Evolutionary conservation across 2,797 vertebrate genomes (phyloP).

Genomic region (Eospalax fontanierii): DNA sequence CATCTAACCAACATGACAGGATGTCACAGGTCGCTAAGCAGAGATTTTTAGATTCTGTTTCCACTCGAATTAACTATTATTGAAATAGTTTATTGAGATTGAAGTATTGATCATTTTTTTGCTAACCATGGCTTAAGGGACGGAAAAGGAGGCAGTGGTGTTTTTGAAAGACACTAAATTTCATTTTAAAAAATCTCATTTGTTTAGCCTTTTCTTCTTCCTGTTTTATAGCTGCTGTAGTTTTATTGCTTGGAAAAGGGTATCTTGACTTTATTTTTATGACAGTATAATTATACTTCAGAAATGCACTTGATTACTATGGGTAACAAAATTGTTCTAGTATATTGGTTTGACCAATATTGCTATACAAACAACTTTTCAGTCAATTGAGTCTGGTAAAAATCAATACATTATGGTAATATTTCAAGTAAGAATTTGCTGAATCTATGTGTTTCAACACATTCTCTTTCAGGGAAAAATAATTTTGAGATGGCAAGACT

Average conservation of each 20-base stretch:
- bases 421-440: constrained; percentile 92
- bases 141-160: constrained; percentile 81
- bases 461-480: constrained; percentile 80
- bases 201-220: constrained; percentile 83
- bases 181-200: constrained; percentile 90
- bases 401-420: constrained; percentile 96
- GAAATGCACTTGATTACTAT: constrained; percentile 96
- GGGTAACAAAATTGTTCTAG: constrained; percentile 93
- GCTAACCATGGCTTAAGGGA: constrained; percentile 92
- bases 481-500: constrained; percentile 79
- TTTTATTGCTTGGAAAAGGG: constrained; percentile 93
- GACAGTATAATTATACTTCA: constrained; percentile 98
- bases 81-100: constrained; percentile 96
- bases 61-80: constrained; percentile 92
- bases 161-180: constrained; percentile 91
- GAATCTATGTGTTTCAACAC: constrained; percentile 88
- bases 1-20: constrained; percentile 90
- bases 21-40: constrained; percentile 90
- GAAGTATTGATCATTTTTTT: constrained; percentile 95
- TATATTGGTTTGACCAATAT: constrained; percentile 96
- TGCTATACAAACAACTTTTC: constrained; percentile 99
- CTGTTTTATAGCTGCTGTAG: constrained; percentile 90
- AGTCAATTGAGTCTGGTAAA: constrained; percentile 97
- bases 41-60: constrained; percentile 91
- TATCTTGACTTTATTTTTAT: constrained; percentile 97